A percentile compares a stretch with the other conserved stretches of the same genome.
phyloP scores from a whole-genome alignment of 2,113 vertebrate genomes.

The Gymnogyps californianus region DNA sequence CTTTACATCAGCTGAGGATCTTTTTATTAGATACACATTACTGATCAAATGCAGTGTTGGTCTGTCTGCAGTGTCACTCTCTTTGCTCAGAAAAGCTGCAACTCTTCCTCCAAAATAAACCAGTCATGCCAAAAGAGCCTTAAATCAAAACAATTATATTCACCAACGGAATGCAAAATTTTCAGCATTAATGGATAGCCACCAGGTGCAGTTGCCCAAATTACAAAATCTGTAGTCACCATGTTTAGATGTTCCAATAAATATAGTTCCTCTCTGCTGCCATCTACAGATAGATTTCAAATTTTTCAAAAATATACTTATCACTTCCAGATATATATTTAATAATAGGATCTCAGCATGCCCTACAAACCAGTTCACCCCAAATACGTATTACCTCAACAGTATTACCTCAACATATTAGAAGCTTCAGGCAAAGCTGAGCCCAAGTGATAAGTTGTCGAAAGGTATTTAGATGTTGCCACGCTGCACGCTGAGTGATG shows the following conservation, averaged over 20 bases:
- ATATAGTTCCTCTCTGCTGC: neutral
- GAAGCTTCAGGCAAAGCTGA: neutral
- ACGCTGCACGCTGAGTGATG: neutral
- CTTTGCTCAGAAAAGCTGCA: neutral
- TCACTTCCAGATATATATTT: neutral
- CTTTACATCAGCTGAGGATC: neutral
- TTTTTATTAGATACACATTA: neutral
- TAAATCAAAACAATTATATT: neutral
- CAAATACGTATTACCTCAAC: neutral
- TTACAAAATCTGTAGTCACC: neutral
- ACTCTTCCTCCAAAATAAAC: neutral
- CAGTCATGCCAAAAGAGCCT: neutral
- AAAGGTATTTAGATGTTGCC: neutral
- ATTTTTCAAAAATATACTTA: neutral
- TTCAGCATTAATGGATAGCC: neutral
- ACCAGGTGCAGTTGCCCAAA: neutral
- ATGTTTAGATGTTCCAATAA: neutral
- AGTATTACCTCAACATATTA: neutral
- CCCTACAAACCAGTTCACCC: neutral
- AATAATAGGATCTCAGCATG: neutral
- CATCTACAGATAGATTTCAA: slow-evolving; percentile 4
- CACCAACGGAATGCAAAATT: neutral
- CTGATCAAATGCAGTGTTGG: neutral
- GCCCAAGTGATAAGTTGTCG: rapidly evolving
- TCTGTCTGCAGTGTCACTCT: neutral